A percentile compares a stretch with the other conserved stretches of the same genome.
These are phyloP conservation scores for Nerophis lumbriciformis DNA, from an alignment of 2,113 vertebrate genomes.

Conservation along the genomic window DNA sequence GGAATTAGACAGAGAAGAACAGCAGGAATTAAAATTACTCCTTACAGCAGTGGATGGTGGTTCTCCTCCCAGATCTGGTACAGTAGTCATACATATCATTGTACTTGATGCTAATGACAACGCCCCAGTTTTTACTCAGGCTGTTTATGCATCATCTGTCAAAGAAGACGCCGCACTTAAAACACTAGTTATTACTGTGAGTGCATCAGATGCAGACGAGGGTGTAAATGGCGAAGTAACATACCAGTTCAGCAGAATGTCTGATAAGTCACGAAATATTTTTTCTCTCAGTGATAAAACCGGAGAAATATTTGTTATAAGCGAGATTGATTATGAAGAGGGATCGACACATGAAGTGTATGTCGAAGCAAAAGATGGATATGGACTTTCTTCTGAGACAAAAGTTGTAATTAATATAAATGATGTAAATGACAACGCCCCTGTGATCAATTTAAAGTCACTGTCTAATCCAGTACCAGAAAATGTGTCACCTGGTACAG, in stretches of 20 bases:
- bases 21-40: constrained; percentile 24
- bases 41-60: constrained; percentile 67
- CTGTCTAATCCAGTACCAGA: constrained; percentile 59
- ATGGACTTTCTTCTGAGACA: constrained; percentile 58
- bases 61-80: constrained; percentile 34
- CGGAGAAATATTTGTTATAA: constrained; percentile 37
- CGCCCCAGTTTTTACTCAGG: constrained; percentile 54
- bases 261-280: constrained; percentile 14
- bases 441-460: constrained; percentile 61
- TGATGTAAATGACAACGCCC: constrained; percentile 74
- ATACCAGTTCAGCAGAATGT: constrained; percentile 41
- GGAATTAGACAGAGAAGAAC: constrained; percentile 47
- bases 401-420: constrained; percentile 63
- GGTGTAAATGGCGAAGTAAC: constrained; percentile 50
- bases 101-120: constrained; percentile 68
- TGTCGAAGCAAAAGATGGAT: constrained; percentile 66
- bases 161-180: constrained; percentile 51
- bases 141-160: constrained; percentile 49
- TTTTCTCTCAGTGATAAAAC: constrained; percentile 37
- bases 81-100: not conserved
- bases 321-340: constrained; percentile 46
- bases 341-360: constrained; percentile 32
- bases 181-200: constrained; percentile 58
- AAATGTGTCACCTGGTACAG: constrained; percentile 54
- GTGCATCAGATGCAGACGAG: constrained; percentile 69